These are phyloP conservation scores for Holocentrus rufus DNA, from an alignment of 2,797 vertebrate genomes.

Conservation along the genomic window DNA sequence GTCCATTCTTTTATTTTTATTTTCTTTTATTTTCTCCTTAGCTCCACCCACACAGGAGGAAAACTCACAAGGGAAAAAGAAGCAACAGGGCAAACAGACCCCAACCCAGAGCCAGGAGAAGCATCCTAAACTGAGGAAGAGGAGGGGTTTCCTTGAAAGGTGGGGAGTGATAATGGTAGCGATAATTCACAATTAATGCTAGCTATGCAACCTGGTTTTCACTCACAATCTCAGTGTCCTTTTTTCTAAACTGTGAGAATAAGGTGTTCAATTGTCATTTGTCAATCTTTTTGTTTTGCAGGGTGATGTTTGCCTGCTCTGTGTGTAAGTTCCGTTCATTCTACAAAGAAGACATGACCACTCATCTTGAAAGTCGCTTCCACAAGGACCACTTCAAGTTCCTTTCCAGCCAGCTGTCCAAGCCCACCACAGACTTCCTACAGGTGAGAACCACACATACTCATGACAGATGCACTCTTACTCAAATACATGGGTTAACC, in stretches of 20 bases:
- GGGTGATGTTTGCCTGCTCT: slow-evolving; percentile 93
- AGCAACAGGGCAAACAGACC: slow-evolving; percentile 80
- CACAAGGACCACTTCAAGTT: slow-evolving; percentile 95
- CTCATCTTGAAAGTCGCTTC: slow-evolving; percentile 92
- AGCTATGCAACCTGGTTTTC: background rate
- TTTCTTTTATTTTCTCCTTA: slow-evolving; percentile 21
- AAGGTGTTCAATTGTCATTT: background rate
- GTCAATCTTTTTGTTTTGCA: slow-evolving; percentile 55
- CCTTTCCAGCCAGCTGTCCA: slow-evolving; percentile 89
- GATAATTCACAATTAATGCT: background rate
- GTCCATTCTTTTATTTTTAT: background rate
- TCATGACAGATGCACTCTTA: too few species aligned
- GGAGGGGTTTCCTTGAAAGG: slow-evolving; percentile 93
- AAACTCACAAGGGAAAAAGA: slow-evolving; percentile 75
- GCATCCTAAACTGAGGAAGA: slow-evolving; percentile 85
- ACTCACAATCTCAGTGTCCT: too few species aligned
- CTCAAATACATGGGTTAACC: too few species aligned
- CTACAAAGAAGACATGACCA: slow-evolving; percentile 92
- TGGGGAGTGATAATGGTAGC: slow-evolving; percentile 47
- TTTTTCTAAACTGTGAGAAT: background rate
- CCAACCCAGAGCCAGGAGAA: slow-evolving; percentile 81
- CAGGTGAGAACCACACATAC: slow-evolving; percentile 78
- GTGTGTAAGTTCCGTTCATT: slow-evolving; percentile 94
- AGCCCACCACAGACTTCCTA: slow-evolving; percentile 92
- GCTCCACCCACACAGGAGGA: slow-evolving; percentile 81